Percentiles rank a stretch among this genome's conserved stretches.
These are phyloP conservation scores for Leucosticte australis DNA, from an alignment of 2,113 vertebrate species.

Conservation along the genomic window DNA sequence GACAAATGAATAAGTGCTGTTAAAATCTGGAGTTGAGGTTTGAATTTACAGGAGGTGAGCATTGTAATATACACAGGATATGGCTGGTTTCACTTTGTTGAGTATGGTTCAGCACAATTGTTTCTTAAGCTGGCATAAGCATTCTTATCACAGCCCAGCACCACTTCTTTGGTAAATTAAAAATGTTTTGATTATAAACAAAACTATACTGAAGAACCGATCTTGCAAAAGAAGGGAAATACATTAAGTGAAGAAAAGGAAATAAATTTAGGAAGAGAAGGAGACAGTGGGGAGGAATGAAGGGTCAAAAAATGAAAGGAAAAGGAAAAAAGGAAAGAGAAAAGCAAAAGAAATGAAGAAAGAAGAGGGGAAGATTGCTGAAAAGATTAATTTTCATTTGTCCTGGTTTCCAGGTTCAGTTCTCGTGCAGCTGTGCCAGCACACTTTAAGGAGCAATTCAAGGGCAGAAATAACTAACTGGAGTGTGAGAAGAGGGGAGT, in stretches of 20 bases:
- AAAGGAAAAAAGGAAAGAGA: too few relatives aligned
- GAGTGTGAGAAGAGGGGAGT: not conserved
- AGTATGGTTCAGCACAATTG: not conserved
- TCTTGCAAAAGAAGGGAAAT: not conserved
- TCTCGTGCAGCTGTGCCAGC: not conserved
- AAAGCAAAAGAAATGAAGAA: not conserved
- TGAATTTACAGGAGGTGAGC: not conserved
- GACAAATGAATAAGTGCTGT: not conserved
- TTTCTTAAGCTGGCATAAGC: not conserved
- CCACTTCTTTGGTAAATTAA: not conserved
- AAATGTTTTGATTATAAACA: not conserved
- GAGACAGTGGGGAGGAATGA: fast-evolving
- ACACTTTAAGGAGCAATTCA: not conserved
- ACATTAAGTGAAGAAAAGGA: not conserved
- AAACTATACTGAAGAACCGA: not conserved
- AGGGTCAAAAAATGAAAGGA: not conserved
- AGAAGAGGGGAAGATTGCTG: not conserved
- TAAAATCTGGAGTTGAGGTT: not conserved
- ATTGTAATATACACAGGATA: not conserved
- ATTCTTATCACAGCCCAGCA: not conserved
- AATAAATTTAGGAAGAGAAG: not conserved
- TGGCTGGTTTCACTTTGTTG: not conserved
- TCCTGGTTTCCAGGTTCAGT: not conserved
- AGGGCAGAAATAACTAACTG: not conserved
- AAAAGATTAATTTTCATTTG: not conserved